phyloP scores from a whole-genome alignment of 2,888 invertebrate species.

The Cantharis rustica region DNA sequence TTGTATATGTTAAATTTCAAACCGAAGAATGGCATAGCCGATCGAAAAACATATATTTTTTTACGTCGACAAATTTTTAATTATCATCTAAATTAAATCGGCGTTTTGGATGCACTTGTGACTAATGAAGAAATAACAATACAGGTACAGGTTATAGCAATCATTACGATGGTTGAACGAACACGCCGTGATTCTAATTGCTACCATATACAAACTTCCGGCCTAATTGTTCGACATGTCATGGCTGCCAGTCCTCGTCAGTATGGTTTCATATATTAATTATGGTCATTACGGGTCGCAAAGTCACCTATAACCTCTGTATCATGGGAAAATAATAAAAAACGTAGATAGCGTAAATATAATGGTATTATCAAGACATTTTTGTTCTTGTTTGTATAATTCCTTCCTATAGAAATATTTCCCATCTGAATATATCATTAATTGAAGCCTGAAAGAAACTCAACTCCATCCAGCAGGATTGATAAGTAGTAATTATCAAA shows the following conservation, averaged over 20 bases:
- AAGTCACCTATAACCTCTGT: conserved; percentile 36
- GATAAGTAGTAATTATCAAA: background rate
- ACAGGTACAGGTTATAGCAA: conserved; percentile 27
- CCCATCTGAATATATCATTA: background rate
- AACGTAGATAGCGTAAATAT: background rate
- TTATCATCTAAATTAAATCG: background rate
- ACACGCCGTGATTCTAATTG: conserved; percentile 36
- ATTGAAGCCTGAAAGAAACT: background rate
- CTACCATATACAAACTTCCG: conserved; percentile 31
- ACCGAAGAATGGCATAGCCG: background rate
- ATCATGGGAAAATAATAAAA: conserved; percentile 31
- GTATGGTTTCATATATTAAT: conserved; percentile 41
- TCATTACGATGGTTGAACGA: conserved; percentile 36
- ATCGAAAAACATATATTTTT: background rate
- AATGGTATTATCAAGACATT: background rate
- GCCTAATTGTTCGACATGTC: conserved; percentile 43
- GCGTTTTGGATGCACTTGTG: conserved; percentile 22
- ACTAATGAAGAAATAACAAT: conserved; percentile 32
- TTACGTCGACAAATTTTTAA: background rate
- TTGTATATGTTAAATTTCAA: conserved; percentile 1
- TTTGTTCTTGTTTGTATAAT: background rate
- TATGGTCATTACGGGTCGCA: conserved; percentile 44
- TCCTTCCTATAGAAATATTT: background rate
- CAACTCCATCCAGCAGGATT: background rate
- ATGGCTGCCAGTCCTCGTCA: conserved; percentile 37